Conservation (phyloP, 2,888 invertebrate genomes). For the Cataglyphis altisquamis region DNA sequence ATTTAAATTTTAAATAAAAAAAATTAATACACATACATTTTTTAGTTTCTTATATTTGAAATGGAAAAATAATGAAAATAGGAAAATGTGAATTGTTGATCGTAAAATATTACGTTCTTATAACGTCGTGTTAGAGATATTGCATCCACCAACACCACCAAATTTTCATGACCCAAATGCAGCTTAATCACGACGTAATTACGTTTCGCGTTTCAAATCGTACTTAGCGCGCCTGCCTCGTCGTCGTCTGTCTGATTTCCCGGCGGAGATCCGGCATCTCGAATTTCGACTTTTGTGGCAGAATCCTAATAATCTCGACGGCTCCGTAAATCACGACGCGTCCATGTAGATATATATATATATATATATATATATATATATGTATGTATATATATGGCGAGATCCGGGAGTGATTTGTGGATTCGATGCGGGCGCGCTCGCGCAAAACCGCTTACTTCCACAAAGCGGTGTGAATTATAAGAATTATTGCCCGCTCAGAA, state of each 20-base stretch:
- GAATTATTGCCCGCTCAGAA: slow-evolving; percentile 71
- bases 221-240: slow-evolving; percentile 8
- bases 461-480: slow-evolving; percentile 69
- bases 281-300: slow-evolving; percentile 61
- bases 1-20: background rate
- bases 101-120: background rate
- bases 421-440: slow-evolving; percentile 62
- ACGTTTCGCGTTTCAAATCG: slow-evolving; percentile 20
- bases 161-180: background rate
- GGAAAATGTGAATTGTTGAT: background rate
- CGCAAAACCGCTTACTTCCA: slow-evolving; percentile 76
- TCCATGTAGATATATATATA: slow-evolving; percentile 2
- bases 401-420: slow-evolving; percentile 69
- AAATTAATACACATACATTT: background rate
- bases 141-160: background rate
- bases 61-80: background rate
- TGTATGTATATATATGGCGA: background rate
- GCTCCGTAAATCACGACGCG: slow-evolving; percentile 66
- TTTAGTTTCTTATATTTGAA: background rate
- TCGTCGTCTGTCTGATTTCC: slow-evolving; percentile 43
- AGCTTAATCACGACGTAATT: slow-evolving; percentile 42
- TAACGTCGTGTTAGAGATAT: background rate
- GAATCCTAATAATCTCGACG: slow-evolving; percentile 68
- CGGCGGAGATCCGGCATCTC: slow-evolving; percentile 27
- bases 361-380: background rate